Conservation (phyloP, 1,140 invertebrate species). For the Subanguina moxae region DNA sequence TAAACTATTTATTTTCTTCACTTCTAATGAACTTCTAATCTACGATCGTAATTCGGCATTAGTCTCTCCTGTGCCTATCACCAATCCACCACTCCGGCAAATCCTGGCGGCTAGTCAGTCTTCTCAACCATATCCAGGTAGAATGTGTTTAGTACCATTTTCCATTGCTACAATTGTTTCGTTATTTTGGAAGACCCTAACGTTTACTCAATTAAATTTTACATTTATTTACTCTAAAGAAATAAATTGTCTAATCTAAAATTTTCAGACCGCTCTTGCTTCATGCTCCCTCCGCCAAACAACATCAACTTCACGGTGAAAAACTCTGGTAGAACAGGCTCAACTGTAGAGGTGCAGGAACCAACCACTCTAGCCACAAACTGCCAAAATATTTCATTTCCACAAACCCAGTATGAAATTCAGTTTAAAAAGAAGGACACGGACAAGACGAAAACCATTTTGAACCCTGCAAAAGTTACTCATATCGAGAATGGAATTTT, state of each 20-base stretch:
- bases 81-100: constrained; percentile 53
- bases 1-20: constrained; percentile 58
- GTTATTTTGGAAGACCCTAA: too few species aligned
- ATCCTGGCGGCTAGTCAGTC: constrained; percentile 55
- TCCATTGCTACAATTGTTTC: too few species aligned
- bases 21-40: constrained; percentile 50
- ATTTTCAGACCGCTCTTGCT: constrained; percentile 48
- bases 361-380: constrained; percentile 2
- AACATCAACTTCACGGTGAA: constrained; percentile 50
- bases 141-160: too few species aligned
- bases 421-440: constrained; percentile 49
- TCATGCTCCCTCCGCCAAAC: constrained; percentile 44
- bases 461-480: constrained; percentile 39
- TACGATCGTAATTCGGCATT: constrained; percentile 44
- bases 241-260: too few species aligned
- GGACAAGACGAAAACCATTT: constrained; percentile 54
- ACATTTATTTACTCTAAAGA: too few species aligned
- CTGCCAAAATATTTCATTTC: constrained; percentile 50
- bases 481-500: constrained; percentile 58
- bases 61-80: constrained; percentile 46
- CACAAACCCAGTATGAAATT: constrained; percentile 57
- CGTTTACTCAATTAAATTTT: too few species aligned
- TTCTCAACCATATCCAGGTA: constrained; percentile 49
- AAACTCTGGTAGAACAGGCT: constrained; percentile 54
- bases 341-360: constrained; percentile 36